Percentiles rank a stretch among this genome's conserved stretches.
Conservation (phyloP, 2,888 invertebrate species). For the Capitulum mitella region DNA sequence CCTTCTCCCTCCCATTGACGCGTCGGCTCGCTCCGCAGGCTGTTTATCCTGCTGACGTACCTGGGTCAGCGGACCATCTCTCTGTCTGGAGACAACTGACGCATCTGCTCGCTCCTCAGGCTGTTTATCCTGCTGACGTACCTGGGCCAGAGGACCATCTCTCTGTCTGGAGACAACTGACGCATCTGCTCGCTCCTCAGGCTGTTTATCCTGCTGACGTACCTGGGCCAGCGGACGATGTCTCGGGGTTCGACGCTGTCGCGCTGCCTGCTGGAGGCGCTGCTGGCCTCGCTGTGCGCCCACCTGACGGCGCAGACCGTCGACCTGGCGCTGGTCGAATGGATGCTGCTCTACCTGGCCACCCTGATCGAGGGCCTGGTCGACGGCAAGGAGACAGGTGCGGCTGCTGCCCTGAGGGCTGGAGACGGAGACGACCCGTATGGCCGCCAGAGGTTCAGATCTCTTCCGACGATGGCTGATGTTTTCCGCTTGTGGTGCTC, state of each 20-base stretch:
- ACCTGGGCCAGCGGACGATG: slow-evolving; percentile 73
- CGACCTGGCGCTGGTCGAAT: slow-evolving; percentile 61
- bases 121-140: slow-evolving; percentile 79
- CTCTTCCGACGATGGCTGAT: no score
- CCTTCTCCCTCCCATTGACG: no score
- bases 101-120: no score
- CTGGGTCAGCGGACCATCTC: slow-evolving; percentile 73
- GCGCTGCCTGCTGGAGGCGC: slow-evolving; percentile 41
- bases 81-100: no score
- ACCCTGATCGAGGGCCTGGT: slow-evolving; percentile 56
- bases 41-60: slow-evolving; percentile 77
- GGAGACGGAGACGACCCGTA: no score
- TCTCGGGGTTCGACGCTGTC: slow-evolving; percentile 48
- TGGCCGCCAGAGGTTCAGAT: no score
- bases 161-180: no score
- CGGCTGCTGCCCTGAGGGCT: no score
- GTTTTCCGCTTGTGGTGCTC: no score
- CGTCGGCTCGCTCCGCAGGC: no score
- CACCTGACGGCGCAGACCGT: slow-evolving; percentile 43
- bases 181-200: no score
- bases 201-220: slow-evolving; percentile 76
- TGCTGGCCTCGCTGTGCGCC: slow-evolving; percentile 39
- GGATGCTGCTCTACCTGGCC: slow-evolving; percentile 67
- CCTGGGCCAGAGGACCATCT: slow-evolving; percentile 72
- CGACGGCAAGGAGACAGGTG: slow-evolving; percentile 44